Percentiles rank a stretch among this genome's conserved stretches.
phyloP scores from a whole-genome alignment of 2,888 invertebrate genomes.

The Dusona sp. region DNA sequence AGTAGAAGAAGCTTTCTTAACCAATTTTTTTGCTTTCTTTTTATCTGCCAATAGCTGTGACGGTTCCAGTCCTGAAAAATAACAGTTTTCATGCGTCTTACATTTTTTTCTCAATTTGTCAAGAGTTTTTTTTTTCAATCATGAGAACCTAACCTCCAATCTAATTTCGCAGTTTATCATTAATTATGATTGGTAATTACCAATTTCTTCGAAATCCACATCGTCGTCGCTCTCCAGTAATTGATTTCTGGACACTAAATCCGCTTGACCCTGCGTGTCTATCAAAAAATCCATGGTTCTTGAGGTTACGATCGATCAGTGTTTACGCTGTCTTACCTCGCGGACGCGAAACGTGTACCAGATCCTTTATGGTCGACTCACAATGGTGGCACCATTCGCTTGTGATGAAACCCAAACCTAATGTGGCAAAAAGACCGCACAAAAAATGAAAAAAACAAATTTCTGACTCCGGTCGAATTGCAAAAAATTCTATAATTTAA shows the following conservation, averaged over 20 bases:
- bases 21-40: neutral
- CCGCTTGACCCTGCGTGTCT: slow-evolving; percentile 86
- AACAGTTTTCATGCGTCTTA: neutral
- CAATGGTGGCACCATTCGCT: neutral
- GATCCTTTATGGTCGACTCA: neutral
- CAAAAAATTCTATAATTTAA: no score
- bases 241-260: slow-evolving; percentile 83
- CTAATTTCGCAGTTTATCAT: neutral
- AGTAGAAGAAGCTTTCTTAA: neutral
- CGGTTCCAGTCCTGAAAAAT: slow-evolving; percentile 3
- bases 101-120: neutral
- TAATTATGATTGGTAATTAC: slow-evolving; percentile 63
- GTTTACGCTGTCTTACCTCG: slow-evolving; percentile 54
- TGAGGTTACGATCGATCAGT: slow-evolving; percentile 26
- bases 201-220: slow-evolving; percentile 71
- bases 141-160: slow-evolving; percentile 4
- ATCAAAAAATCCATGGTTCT: slow-evolving; percentile 87
- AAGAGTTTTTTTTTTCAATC: no score
- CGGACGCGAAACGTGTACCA: neutral
- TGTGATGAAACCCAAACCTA: neutral
- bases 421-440: neutral
- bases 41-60: neutral
- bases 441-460: no score
- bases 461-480: no score
- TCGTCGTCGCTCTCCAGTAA: slow-evolving; percentile 80